phyloP scores from a whole-genome alignment of 2,888 invertebrate genomes.

The Listrodromus nycthemerus region DNA sequence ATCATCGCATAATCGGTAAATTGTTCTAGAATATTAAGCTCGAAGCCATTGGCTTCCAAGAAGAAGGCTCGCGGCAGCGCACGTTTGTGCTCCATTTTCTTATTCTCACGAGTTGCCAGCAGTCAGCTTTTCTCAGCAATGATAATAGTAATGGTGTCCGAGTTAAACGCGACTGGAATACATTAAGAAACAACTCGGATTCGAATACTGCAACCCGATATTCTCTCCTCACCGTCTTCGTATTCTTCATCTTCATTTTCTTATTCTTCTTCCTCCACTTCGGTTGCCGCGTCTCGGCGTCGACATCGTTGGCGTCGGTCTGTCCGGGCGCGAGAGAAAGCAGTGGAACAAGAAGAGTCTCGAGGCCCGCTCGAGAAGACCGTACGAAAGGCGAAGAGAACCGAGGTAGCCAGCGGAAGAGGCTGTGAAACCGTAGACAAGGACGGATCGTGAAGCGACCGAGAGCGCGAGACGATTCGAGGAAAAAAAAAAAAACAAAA shows the following conservation, averaged over 20 bases:
- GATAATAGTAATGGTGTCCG: constrained; percentile 51
- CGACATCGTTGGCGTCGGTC: constrained; percentile 61
- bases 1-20: too few relatives aligned
- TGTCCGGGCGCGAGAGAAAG: constrained; percentile 58
- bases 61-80: constrained; percentile 7
- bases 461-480: constrained; percentile 31
- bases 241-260: constrained; percentile 10
- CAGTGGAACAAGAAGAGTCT: constrained; percentile 29
- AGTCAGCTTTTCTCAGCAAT: constrained; percentile 50
- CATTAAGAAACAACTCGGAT: constrained; percentile 44
- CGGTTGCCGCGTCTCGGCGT: constrained; percentile 50
- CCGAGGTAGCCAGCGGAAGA: constrained; percentile 34
- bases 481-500: constrained; percentile 20
- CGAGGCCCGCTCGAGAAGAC: constrained; percentile 25
- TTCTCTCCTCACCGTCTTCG: constrained; percentile 49
- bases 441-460: constrained; percentile 50
- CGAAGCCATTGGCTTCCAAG: not conserved
- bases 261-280: constrained; percentile 29
- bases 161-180: constrained; percentile 65
- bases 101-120: constrained; percentile 24
- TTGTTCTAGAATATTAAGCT: not conserved
- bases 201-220: constrained; percentile 61
- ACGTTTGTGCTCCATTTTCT: constrained; percentile 34
- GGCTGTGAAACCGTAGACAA: constrained; percentile 35
- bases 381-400: constrained; percentile 32